A percentile compares a stretch with the other conserved stretches of the same genome.
These are phyloP conservation scores for Neodiprion virginianus DNA, from an alignment of 1,140 invertebrate species.

Conservation along the genomic window DNA sequence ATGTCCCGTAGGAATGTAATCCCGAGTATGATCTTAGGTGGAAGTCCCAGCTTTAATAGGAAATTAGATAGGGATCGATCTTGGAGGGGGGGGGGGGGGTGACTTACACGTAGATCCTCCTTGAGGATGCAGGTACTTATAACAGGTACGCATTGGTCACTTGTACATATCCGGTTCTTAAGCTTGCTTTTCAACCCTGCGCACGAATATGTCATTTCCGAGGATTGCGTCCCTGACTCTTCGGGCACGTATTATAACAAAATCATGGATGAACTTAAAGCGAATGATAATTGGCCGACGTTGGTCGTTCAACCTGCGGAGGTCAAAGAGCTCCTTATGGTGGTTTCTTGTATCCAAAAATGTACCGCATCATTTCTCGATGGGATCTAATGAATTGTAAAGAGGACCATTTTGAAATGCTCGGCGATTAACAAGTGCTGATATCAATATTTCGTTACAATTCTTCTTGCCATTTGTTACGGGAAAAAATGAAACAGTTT, in stretches of 20 bases:
- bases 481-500: too few species aligned
- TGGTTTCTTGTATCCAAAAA: too few species aligned
- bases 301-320: not conserved
- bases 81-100: not conserved
- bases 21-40: not conserved
- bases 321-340: too few species aligned
- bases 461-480: not conserved
- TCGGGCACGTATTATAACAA: too few species aligned
- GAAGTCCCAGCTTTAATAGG: not conserved
- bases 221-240: too few species aligned
- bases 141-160: too few species aligned
- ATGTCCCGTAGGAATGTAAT: not conserved
- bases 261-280: not conserved
- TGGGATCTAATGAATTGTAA: not conserved
- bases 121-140: too few species aligned
- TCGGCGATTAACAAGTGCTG: not conserved
- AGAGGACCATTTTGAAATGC: constrained; percentile 17
- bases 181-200: not conserved
- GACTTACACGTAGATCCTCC: not conserved
- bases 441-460: constrained; percentile 8
- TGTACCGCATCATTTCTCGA: too few species aligned
- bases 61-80: constrained; percentile 2
- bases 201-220: not conserved
- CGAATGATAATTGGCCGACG: not conserved
- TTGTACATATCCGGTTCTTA: too few species aligned